Evolutionary conservation across 2,888 invertebrate species (phyloP).

Genomic region (Orthosia incerta): DNA sequence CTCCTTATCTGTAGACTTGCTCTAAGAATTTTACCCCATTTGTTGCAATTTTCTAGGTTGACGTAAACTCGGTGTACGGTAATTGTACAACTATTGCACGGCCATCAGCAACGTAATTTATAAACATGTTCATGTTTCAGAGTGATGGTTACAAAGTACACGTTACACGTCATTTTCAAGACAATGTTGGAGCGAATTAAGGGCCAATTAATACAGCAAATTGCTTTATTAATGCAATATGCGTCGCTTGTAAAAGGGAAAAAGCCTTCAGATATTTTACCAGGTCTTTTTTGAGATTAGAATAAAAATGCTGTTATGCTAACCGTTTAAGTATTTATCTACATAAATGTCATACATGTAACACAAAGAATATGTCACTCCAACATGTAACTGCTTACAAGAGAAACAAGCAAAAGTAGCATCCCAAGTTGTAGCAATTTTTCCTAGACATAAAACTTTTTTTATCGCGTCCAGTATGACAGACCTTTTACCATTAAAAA

Average conservation of each 20-base stretch:
- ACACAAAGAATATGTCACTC: slow-evolving; percentile 14
- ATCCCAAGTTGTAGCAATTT: slow-evolving; percentile 22
- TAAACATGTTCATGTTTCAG: slow-evolving; percentile 49
- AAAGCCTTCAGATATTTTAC: slow-evolving; percentile 51
- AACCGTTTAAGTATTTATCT: slow-evolving; percentile 17
- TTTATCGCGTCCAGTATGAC: slow-evolving; percentile 48
- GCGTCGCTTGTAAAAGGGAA: slow-evolving; percentile 77
- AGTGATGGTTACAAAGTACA: slow-evolving; percentile 76
- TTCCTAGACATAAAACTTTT: slow-evolving; percentile 51
- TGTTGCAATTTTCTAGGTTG: slow-evolving; percentile 26
- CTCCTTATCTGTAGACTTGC: neutral
- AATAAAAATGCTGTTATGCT: slow-evolving; percentile 32
- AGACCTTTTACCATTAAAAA: slow-evolving; percentile 61
- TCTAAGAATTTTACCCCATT: slow-evolving; percentile 22
- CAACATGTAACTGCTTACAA: slow-evolving; percentile 25
- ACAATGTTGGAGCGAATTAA: slow-evolving; percentile 82
- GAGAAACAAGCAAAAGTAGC: slow-evolving; percentile 22
- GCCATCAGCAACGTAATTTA: slow-evolving; percentile 38
- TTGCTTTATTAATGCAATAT: slow-evolving; percentile 83
- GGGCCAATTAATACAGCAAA: slow-evolving; percentile 85
- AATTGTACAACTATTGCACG: slow-evolving; percentile 55
- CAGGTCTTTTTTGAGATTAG: slow-evolving; percentile 38
- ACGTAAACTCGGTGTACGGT: slow-evolving; percentile 18
- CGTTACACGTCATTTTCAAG: slow-evolving; percentile 66
- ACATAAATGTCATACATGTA: neutral